Evolutionary conservation across 2,888 invertebrate genomes (phyloP).

Genomic region (Papilio demoleus): DNA sequence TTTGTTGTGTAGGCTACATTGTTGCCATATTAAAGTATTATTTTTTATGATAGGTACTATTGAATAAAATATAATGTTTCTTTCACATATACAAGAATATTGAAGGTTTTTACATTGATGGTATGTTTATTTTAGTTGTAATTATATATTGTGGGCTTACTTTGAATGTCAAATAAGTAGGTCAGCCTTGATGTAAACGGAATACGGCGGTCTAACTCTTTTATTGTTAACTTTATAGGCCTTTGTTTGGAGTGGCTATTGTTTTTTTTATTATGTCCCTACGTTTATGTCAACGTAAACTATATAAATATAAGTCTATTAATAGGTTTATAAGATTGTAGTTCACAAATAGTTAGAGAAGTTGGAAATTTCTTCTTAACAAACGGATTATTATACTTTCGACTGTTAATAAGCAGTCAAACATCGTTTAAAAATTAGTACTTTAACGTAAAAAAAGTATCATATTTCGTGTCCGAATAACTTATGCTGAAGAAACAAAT

Average conservation of each 20-base stretch:
- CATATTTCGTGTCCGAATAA: no score
- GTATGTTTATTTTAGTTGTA: constrained; percentile 34
- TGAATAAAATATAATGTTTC: constrained; percentile 8
- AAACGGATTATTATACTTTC: no score
- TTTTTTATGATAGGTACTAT: no score
- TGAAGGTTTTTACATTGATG: neutral
- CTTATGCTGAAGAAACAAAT: no score
- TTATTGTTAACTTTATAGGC: constrained; percentile 34
- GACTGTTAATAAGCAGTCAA: no score
- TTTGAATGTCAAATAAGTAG: constrained; percentile 37
- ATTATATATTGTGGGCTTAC: constrained; percentile 25
- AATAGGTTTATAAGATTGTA: no score
- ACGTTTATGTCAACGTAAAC: neutral
- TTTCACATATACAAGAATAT: constrained; percentile 1
- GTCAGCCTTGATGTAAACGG: constrained; percentile 33
- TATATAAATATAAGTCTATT: neutral
- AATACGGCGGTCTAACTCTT: constrained; percentile 28
- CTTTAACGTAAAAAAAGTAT: no score
- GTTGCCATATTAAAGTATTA: no score
- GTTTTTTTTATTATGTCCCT: constrained; percentile 18
- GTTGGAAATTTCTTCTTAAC: no score
- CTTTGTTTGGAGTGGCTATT: constrained; percentile 30
- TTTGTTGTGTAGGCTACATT: no score
- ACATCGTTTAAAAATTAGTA: no score
- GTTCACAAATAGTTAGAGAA: no score